Evolutionary conservation across 1,140 invertebrate species (phyloP).

Genomic region (Achatina immaculata): DNA sequence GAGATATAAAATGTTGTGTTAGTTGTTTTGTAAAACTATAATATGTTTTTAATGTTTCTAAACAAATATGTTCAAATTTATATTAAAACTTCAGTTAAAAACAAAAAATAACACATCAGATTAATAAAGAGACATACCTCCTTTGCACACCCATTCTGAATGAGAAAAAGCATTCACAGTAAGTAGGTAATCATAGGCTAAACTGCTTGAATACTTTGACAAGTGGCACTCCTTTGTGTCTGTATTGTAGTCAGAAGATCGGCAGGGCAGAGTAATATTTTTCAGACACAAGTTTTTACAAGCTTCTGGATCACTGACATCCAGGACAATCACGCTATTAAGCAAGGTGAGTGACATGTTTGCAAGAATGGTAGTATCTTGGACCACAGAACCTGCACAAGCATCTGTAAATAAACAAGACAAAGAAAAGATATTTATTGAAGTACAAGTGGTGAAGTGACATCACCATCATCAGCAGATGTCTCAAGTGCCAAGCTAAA

Average conservation of each 20-base stretch:
- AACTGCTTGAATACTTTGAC: conserved; percentile 39
- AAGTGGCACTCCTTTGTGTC: conserved; percentile 44
- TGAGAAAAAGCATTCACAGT: conserved; percentile 39
- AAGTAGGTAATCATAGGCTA: conserved; percentile 44
- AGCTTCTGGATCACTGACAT: conserved; percentile 30
- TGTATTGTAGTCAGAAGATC: conserved; percentile 48
- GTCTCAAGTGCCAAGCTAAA: no score
- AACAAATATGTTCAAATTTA: no score
- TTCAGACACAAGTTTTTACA: conserved; percentile 43
- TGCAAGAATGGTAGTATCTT: not conserved
- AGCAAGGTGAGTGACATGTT: conserved; percentile 48
- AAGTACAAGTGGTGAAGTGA: not conserved
- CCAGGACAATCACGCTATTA: conserved; percentile 40
- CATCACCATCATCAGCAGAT: no score
- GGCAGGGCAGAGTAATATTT: conserved; percentile 47
- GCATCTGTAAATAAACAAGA: not conserved
- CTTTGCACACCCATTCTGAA: conserved; percentile 32
- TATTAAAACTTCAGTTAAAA: no score
- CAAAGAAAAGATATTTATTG: not conserved
- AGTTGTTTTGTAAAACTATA: no score
- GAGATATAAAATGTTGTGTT: no score
- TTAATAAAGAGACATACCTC: not conserved
- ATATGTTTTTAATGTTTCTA: no score
- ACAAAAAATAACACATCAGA: no score
- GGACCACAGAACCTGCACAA: not conserved